Base-by-base conservation (phyloP, 30 jellyfish, hydroid and myxozoan species). In the Hydractinia echinata region DNA sequence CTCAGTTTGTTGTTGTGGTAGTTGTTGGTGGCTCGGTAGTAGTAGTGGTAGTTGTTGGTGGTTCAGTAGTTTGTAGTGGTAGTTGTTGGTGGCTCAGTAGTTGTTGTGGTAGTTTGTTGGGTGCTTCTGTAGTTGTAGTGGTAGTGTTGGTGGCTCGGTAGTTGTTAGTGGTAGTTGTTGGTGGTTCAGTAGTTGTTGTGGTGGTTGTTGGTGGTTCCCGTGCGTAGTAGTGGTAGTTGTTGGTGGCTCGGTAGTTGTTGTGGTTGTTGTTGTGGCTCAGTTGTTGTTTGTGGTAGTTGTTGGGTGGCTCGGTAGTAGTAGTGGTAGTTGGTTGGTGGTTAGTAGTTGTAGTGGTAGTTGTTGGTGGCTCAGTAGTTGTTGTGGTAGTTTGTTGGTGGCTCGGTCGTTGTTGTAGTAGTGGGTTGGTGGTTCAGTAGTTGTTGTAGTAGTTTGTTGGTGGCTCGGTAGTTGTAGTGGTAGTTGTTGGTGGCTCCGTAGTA, bases 151-250 rank as follows among this genome's bases (percentile, higher is more conserved):
- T 58, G 69, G 69, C 69, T 58, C 69, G 16, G 19, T 13, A 13
- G 69, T 58, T 6, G 74, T 64, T 10, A n/a, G 74, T 64, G 74
- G 74, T 64, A 13, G 74, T 64, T n/a, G 74, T 64, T 64, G 74
- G 74, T 13, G 19, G 51, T 4, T 44, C 51, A 0, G 74, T 64
- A n/a, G 74, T 64, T 6, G 74, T 64, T 1, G 74, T 64, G 10
- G 74, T 64, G 0, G 74, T 64, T 6, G 74, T 44, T 64, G 19
- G 51, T n/a, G 74, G 74, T n/a, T 44, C 11, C 39, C 0, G 74
- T 64, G 0, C 10, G 74, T 58, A 0, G 68, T 56, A n/a, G 68
- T 56, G 11, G 68, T 62, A 50, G 73, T 62, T 62, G 73, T 62
- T n/a, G 73, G 16, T 5, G 73, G 73, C 10, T 62, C 73, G 5